Percentiles rank a stretch among this genome's conserved stretches.
phyloP scores from a whole-genome alignment of 2,113 vertebrate genomes.

The Salvelinus namaycush region DNA sequence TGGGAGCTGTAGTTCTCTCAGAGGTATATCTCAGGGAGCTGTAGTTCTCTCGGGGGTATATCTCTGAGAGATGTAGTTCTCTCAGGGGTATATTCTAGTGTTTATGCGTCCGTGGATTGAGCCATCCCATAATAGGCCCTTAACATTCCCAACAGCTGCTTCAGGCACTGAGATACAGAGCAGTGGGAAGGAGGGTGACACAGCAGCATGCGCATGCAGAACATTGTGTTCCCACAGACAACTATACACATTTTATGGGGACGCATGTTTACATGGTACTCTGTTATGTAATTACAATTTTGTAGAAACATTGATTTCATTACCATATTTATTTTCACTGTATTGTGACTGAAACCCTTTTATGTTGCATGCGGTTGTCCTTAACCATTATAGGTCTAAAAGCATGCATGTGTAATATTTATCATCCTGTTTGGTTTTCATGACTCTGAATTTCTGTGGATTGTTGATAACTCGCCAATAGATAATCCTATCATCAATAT shows the following conservation, averaged over 20 bases:
- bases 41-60: constrained; percentile 47
- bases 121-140: constrained; percentile 60
- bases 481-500: constrained; percentile 34
- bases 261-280: constrained; percentile 45
- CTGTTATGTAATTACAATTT: constrained; percentile 35
- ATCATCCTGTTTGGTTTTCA: constrained; percentile 14
- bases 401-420: constrained; percentile 26
- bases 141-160: constrained; percentile 56
- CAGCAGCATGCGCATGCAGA: constrained; percentile 48
- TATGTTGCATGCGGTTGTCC: background rate
- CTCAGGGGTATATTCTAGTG: constrained; percentile 50
- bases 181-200: constrained; percentile 44
- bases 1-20: too few relatives aligned
- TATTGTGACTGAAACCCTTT: constrained; percentile 8
- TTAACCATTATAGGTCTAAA: constrained; percentile 5
- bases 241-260: constrained; percentile 45
- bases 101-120: constrained; percentile 52
- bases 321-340: background rate
- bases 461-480: constrained; percentile 18
- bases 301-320: constrained; percentile 8
- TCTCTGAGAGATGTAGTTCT: constrained; percentile 44
- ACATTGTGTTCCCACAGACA: constrained; percentile 66
- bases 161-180: constrained; percentile 35
- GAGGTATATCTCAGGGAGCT: constrained; percentile 38
- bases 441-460: constrained; percentile 35